Base-by-base conservation (phyloP, 1,140 invertebrate genomes). In the Lycorma delicatula region DNA sequence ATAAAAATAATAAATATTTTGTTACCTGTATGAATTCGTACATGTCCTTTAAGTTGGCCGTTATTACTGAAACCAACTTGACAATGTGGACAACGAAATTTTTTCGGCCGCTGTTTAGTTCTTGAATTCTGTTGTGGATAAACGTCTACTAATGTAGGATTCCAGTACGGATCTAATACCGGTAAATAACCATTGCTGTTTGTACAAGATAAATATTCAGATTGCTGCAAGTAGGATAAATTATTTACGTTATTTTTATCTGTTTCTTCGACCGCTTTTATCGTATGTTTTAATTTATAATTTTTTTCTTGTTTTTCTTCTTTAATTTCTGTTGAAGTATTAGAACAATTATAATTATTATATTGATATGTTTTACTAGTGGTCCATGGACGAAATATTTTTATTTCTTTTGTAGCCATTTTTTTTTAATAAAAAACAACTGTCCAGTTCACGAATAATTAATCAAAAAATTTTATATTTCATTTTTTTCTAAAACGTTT, bases 1-100 rank as follows among this genome's bases (percentile, higher is more conserved):
- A n/a, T 4, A 50, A 50, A 26, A 26, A 26, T 5, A 28, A 31
- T 3, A 22, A 36, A 38, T 1, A 5, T 16, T 3, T 4, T 27
- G 18, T 77, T 72, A 81, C 91, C 91, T 34, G 91, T 94, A 69
- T 96, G 92, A 44, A 94, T 94, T 20, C 92, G 76, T 13, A 93
- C 81, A 67, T 96, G 92, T 55, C 91, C 91, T 70, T 89, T 91
- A 0, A 96, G 75, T 66, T 96, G 92, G 0, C 92, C 91, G 69
- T 93, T 93, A 69, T 95, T 96, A 28, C 89, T 92, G 68, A 95
- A 95, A 0, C 87, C 88, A 0, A 92, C 88, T 56, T 89, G 79
- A 68, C 91, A 95, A 66, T 91, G 84, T 0, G 87, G 86, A 70
- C 91, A 95, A 60, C 83, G 84, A 68, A 91, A 94, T 63, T 89